Conservation (phyloP, 2,888 invertebrate species). For the Boloria euphrosyne region DNA sequence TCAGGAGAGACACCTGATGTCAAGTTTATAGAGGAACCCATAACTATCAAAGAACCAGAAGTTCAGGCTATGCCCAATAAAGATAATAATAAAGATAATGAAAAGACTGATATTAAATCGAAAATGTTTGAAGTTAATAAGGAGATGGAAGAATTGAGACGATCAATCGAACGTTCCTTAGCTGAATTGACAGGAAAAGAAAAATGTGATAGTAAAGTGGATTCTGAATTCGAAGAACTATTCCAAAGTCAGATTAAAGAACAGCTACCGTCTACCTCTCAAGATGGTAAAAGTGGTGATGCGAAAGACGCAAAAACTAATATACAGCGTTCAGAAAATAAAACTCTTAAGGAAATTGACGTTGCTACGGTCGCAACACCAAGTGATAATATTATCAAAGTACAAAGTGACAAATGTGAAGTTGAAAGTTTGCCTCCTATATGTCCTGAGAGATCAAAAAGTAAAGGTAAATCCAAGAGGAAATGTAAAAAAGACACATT, state of each 20-base stretch:
- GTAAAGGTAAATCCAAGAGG: slow-evolving; percentile 67
- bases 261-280: background rate
- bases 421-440: slow-evolving; percentile 46
- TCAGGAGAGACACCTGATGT: slow-evolving; percentile 54
- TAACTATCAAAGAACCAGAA: slow-evolving; percentile 46
- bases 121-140: slow-evolving; percentile 75
- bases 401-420: slow-evolving; percentile 1
- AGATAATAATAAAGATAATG: slow-evolving; percentile 42
- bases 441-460: slow-evolving; percentile 66
- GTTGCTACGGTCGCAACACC: background rate
- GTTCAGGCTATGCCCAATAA: slow-evolving; percentile 38
- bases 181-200: slow-evolving; percentile 68
- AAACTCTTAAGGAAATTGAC: background rate
- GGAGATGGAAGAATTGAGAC: slow-evolving; percentile 71
- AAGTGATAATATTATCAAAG: slow-evolving; percentile 1
- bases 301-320: background rate
- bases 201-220: slow-evolving; percentile 55
- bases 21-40: slow-evolving; percentile 45
- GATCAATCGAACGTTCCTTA: slow-evolving; percentile 71
- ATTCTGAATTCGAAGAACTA: slow-evolving; percentile 46
- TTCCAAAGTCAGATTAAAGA: slow-evolving; percentile 28
- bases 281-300: background rate
- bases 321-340: background rate
- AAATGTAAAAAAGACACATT: slow-evolving; percentile 60
- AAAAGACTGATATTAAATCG: slow-evolving; percentile 69